Evolutionary conservation across 2,888 invertebrate species (phyloP), one percentile per base, ranked within the genome.

Genomic region (Diogma glabrata): DNA sequence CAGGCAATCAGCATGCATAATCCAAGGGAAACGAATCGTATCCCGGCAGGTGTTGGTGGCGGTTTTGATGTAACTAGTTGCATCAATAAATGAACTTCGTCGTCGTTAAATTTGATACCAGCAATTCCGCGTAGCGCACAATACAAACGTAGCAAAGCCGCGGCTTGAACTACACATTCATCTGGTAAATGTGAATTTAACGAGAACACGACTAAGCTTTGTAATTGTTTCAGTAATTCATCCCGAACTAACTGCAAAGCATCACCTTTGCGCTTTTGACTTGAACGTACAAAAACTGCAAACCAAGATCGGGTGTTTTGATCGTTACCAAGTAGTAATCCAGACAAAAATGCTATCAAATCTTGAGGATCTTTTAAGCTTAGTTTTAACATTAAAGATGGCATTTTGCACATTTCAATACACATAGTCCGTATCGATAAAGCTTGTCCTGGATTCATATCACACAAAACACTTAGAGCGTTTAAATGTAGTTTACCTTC

Each of bases 1-100:
- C 93, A 94, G 0, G 94, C 92, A 43, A 96, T 85, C 2, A 96
- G 77, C 87, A 94, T 92, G 64, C 94, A 94, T 2, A 96, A 76
- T 17, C 91, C 91, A 30, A 95, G 75, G 1, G 93, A 91, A 0
- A 94, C 91, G 67, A 95, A 94, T 63, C 93, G 74, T 7, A 92
- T 90, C 9, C 95, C 95, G 24, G 92, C 88, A 20, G 88, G 84
- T n/a, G 88, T 88, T 1, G 90, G 86, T 17, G 86, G 85, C 1
- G 91, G 92, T 62, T 87, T 87, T 24, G 87, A 87, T 1, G 93
- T 93, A 16, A 94, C 77, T 43, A 96, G 72, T 61, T 87, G 82
- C 12, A 95, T 79, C 24, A 96, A 75, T 47, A 85, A 77, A 51
- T 79, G 77, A 19, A 92, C 83, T 75, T 96, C 96, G 58, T 95